phyloP scores from a whole-genome alignment of 2,113 vertebrate species.

The Steatornis caripensis region DNA sequence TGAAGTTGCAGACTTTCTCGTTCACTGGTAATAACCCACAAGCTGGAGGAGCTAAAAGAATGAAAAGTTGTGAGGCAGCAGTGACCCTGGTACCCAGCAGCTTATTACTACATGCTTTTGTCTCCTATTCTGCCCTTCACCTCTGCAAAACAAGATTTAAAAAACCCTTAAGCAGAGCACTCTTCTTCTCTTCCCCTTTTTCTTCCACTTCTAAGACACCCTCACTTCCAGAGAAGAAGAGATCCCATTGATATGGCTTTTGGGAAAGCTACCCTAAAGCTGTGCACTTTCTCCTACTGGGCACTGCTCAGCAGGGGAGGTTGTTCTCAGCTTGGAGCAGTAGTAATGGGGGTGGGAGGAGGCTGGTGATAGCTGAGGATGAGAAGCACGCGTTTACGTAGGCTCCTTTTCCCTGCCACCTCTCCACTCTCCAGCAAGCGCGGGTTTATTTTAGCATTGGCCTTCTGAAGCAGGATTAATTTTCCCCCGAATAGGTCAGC shows the following conservation, averaged over 20 bases:
- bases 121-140: background rate
- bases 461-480: conserved; percentile 56
- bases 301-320: background rate
- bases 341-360: background rate
- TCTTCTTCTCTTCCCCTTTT: background rate
- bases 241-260: background rate
- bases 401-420: background rate
- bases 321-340: background rate
- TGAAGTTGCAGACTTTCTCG: background rate
- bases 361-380: background rate
- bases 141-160: background rate
- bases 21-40: background rate
- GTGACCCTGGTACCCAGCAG: background rate
- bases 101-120: background rate
- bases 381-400: background rate
- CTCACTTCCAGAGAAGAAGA: background rate
- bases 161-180: background rate
- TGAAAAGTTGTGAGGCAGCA: background rate
- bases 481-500: conserved; percentile 60
- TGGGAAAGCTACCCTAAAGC: background rate
- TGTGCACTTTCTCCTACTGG: conserved; percentile 34
- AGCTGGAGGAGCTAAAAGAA: background rate
- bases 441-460: conserved; percentile 64
- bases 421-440: background rate
- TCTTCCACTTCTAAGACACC: background rate